Conservation (phyloP, 2,888 invertebrate species). For the Exocentrus adspersus region DNA sequence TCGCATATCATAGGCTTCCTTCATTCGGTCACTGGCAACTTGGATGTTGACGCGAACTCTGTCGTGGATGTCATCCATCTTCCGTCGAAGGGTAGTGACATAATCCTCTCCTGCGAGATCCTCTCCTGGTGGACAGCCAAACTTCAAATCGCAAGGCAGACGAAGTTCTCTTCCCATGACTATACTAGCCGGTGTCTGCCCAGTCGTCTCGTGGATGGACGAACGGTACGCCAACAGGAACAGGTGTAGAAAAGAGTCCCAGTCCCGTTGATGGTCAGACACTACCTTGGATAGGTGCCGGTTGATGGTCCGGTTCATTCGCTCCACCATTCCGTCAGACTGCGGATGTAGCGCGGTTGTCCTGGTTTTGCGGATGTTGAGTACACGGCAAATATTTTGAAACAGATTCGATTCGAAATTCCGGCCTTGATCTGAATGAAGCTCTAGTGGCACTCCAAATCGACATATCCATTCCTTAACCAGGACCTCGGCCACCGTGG, state of each 20-base stretch:
- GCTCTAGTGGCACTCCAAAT: no score
- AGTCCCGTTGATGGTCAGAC: no score
- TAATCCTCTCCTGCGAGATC: constrained; percentile 34
- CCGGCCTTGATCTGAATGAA: no score
- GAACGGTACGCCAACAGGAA: not conserved
- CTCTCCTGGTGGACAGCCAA: constrained; percentile 23
- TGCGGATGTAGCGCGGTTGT: constrained; percentile 50
- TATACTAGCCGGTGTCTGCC: constrained; percentile 25
- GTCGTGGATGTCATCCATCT: constrained; percentile 15
- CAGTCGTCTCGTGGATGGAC: not conserved
- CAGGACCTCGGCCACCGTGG: no score
- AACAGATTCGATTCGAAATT: constrained; percentile 42
- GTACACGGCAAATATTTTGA: constrained; percentile 39
- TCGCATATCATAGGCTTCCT: no score
- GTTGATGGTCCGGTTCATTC: constrained; percentile 44
- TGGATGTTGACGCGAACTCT: no score
- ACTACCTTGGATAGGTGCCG: not conserved
- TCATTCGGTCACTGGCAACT: no score
- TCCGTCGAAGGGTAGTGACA: constrained; percentile 17
- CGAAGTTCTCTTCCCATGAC: constrained; percentile 31
- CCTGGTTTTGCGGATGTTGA: constrained; percentile 45
- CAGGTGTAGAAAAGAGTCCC: no score
- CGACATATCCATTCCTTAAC: no score
- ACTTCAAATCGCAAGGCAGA: constrained; percentile 34
- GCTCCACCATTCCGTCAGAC: constrained; percentile 51